Evolutionary conservation across 1,140 invertebrate species (phyloP), one percentile per base, ranked within the genome.

Genomic region (Monomorium pharaonis): DNA sequence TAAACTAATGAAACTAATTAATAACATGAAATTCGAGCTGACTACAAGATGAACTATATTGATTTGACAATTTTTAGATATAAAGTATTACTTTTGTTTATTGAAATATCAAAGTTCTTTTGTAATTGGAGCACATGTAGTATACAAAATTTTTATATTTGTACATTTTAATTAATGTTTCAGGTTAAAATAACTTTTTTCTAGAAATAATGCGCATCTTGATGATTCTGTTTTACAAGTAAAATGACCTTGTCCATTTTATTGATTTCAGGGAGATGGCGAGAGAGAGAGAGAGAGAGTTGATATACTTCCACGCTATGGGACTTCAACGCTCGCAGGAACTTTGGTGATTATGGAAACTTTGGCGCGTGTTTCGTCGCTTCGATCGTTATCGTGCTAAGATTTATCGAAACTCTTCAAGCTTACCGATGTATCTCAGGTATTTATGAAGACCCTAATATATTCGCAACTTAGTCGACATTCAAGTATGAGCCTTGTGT

Each of bases 331-430:
- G 49, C 56, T 49, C 9, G 30, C 42, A 6, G 30, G 24, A 83
- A 84, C 72, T 84, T 84, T 30, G 30, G 30, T 84, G 60, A 84
- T 84, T 77, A 65, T 56, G 58, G 56, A 63, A 84, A 84, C 72
- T 84, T 84, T 3, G 42, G 42, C 56, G 56, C 56, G 44, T 75
- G 80, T 84, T 60, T 84, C 42, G 80, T 74, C 27, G 54, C 30
- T 21, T 10, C 72, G 56, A 84, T 76, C 44, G 16, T 83, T 83
- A 84, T 84, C 81, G 21, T 84, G 74, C 24, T 67, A 77, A 65
- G 30, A 84, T 77, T 84, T 63, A 76, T 84, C 44, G 74, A 77
- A 84, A 84, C 72, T 63, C 72, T 63, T 63, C 72, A 76, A 18
- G 16, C 30, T 84, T 77, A 63, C 54, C 21, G 12, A 51, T 77